Conservation (phyloP, 2,888 invertebrate genomes). For the Lycia hirtaria region DNA sequence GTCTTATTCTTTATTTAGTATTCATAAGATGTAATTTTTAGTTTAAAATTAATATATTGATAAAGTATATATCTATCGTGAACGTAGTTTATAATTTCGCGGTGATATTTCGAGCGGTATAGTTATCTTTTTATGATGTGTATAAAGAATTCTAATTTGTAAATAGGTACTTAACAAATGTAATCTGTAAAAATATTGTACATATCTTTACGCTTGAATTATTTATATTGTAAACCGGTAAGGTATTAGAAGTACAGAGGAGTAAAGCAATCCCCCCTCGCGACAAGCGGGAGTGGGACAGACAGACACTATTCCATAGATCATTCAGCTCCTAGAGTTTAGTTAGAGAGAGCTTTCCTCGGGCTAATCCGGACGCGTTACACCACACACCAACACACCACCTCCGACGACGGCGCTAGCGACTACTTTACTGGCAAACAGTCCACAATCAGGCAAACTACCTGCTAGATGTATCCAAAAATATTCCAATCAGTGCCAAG, state of each 20-base stretch:
- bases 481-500: no score
- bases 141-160: conserved; percentile 85
- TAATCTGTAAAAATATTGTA: conserved; percentile 85
- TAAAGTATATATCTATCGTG: conserved; percentile 74
- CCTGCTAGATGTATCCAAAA: no score
- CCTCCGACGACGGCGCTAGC: no score
- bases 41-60: conserved; percentile 67
- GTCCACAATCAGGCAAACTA: no score
- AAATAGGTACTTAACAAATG: conserved; percentile 84
- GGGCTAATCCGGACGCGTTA: background rate
- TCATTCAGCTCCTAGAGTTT: conserved; percentile 18
- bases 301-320: conserved; percentile 9
- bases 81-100: conserved; percentile 84
- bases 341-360: conserved; percentile 12
- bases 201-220: conserved; percentile 85
- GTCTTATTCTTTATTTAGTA: conserved; percentile 85
- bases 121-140: conserved; percentile 84
- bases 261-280: conserved; percentile 35
- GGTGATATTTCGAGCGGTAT: conserved; percentile 83
- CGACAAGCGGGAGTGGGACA: background rate
- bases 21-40: conserved; percentile 78
- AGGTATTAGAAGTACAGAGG: conserved; percentile 64
- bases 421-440: no score
- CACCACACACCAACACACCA: no score
- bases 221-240: conserved; percentile 79